Evolutionary conservation across 2,797 vertebrate genomes (phyloP).

Genomic region (Tadarida brasiliensis): DNA sequence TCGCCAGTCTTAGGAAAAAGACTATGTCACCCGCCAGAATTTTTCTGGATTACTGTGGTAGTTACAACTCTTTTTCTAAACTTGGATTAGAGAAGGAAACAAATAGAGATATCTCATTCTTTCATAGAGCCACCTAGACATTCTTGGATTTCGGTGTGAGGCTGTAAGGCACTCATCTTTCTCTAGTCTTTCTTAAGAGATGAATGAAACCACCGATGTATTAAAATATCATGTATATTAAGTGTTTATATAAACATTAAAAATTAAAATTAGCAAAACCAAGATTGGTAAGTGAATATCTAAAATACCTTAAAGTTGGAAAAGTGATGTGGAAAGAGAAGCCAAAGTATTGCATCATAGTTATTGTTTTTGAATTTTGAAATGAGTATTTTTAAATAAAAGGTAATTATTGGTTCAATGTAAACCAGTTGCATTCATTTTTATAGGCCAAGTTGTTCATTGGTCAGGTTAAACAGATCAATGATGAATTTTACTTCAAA

Average conservation of each 20-base stretch:
- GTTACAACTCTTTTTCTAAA: neutral
- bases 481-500: neutral
- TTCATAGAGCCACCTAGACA: neutral
- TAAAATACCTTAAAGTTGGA: neutral
- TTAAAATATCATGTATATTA: neutral
- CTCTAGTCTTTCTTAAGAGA: neutral
- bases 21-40: neutral
- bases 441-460: neutral
- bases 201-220: neutral
- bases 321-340: neutral
- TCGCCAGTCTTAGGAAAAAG: neutral
- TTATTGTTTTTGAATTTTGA: neutral
- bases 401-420: neutral
- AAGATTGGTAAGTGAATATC: neutral
- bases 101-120: neutral
- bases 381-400: constrained; percentile 33
- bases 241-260: neutral
- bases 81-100: neutral
- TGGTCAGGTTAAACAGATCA: neutral
- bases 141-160: neutral
- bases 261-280: neutral
- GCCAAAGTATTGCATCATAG: neutral
- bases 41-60: neutral
- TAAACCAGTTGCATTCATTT: neutral
- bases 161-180: neutral